Base-by-base conservation (phyloP, 1,140 invertebrate species). In the Cylas formicarius region DNA sequence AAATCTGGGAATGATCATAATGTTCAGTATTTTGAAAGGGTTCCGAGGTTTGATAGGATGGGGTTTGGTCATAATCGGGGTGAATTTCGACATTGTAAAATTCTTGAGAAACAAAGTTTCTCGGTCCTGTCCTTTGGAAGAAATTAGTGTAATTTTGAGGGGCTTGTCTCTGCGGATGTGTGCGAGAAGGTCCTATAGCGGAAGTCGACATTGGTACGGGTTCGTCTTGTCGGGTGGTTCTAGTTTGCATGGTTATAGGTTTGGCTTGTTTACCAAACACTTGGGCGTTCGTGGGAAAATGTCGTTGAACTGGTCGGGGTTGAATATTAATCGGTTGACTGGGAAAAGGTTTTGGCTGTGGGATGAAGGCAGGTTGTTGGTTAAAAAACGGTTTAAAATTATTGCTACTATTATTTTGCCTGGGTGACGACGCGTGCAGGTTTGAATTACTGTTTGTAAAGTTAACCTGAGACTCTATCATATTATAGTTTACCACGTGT, bases 81-180 rank as follows among this genome's bases (percentile, higher is more conserved):
- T 35, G 18, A 17, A 7, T 16, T 35, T 35, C 33, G 18, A 13
- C 17, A 32, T 32, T 8, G 17, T 7, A 20, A 35, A 5, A 35
- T 4, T 35, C 33, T 32, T 32, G 7, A 7, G 29, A 32, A 32
- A 32, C 13, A 32, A 32, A 32, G 17, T 32, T 32, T 32, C 29
- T 32, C 5, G 29, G 29, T 32, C 29, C 29, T 13, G 29, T 32
- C 11, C 17, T 32, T 32, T 32, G 29, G 29, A 6, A 11, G 17
- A 8, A 32, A 32, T 32, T 6, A 8, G 29, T n/a, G 6, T 32
- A 11, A 13, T 16, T 32, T n/a, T 8, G 6, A 6, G 29, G 13
- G 7, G 29, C n/a, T 32, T 5, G 29, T 11, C 17, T 32, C 11
- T 32, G 29, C 17, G 11, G 29, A 8, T 6, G 7, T 6, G 17